These are phyloP conservation scores for Hirtodrosophila histrioides DNA, from an alignment of 2,888 invertebrate genomes.

Conservation along the genomic window DNA sequence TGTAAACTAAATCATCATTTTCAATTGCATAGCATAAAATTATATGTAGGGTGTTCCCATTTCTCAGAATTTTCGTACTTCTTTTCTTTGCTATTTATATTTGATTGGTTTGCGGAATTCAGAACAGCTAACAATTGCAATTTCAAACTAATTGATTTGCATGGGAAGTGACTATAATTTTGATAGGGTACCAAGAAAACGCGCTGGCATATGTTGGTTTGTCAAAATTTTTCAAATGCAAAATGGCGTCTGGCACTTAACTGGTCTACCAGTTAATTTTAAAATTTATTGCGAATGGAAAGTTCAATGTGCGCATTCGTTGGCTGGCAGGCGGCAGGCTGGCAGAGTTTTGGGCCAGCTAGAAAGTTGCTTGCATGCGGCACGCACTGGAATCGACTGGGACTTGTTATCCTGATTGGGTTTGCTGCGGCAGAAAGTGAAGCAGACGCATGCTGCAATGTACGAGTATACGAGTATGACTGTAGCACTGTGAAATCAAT, in stretches of 20 bases:
- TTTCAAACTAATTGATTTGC: too few relatives aligned
- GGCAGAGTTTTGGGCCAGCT: slow-evolving; percentile 66
- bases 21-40: too few relatives aligned
- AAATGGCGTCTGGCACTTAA: slow-evolving; percentile 66
- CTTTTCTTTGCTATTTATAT: too few relatives aligned
- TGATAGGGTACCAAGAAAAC: neutral
- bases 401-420: slow-evolving; percentile 73
- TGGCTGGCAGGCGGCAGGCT: slow-evolving; percentile 10
- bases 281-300: slow-evolving; percentile 62
- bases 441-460: slow-evolving; percentile 49
- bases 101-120: too few relatives aligned
- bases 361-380: slow-evolving; percentile 73
- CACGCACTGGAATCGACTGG: slow-evolving; percentile 63
- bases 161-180: too few relatives aligned
- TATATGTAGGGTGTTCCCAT: too few relatives aligned
- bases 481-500: slow-evolving; percentile 34
- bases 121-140: too few relatives aligned
- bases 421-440: slow-evolving; percentile 20
- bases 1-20: too few relatives aligned
- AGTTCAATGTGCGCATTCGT: slow-evolving; percentile 72
- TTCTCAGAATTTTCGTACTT: too few relatives aligned
- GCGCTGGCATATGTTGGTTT: slow-evolving; percentile 27
- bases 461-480: slow-evolving; percentile 6
- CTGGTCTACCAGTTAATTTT: slow-evolving; percentile 58
- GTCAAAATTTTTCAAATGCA: slow-evolving; percentile 65